A percentile compares a stretch with the other conserved stretches of the same genome.
phyloP scores from a whole-genome alignment of 2,113 vertebrate species.

The Sapajus apella region DNA sequence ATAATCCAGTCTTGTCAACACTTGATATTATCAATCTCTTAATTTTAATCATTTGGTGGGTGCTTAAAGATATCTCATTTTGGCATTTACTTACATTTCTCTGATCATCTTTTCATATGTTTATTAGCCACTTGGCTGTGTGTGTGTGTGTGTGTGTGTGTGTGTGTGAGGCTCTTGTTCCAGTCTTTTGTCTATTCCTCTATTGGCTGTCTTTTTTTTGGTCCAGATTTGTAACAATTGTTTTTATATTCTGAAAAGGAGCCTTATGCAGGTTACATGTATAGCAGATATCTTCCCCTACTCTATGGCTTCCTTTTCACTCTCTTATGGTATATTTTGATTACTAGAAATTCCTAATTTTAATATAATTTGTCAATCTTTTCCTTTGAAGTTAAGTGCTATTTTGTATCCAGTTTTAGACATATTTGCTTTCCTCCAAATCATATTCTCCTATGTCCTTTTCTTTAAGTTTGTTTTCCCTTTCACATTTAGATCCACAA shows the following conservation, averaged over 20 bases:
- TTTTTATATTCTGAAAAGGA: background rate
- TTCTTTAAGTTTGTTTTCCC: conserved; percentile 2
- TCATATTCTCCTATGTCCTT: background rate
- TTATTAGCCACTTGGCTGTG: background rate
- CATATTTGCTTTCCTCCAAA: background rate
- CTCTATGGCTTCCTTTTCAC: background rate
- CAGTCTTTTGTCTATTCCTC: background rate
- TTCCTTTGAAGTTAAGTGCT: background rate
- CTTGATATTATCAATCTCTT: background rate
- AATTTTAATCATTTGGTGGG: background rate
- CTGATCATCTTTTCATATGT: background rate
- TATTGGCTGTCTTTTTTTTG: background rate
- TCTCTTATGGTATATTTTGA: background rate
- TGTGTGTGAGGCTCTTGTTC: background rate
- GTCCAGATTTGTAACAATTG: background rate
- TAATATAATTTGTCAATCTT: conserved; percentile 1
- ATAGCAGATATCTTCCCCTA: background rate
- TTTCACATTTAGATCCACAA: background rate
- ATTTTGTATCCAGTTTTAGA: background rate
- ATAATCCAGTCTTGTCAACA: background rate
- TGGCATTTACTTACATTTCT: background rate
- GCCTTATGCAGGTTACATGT: background rate
- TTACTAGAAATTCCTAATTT: background rate
- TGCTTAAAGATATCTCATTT: background rate
- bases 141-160: background rate